Percentiles rank a stretch among this genome's conserved stretches.
These are phyloP conservation scores for Furnarius figulus DNA, from an alignment of 2,113 vertebrate species.

Conservation along the genomic window DNA sequence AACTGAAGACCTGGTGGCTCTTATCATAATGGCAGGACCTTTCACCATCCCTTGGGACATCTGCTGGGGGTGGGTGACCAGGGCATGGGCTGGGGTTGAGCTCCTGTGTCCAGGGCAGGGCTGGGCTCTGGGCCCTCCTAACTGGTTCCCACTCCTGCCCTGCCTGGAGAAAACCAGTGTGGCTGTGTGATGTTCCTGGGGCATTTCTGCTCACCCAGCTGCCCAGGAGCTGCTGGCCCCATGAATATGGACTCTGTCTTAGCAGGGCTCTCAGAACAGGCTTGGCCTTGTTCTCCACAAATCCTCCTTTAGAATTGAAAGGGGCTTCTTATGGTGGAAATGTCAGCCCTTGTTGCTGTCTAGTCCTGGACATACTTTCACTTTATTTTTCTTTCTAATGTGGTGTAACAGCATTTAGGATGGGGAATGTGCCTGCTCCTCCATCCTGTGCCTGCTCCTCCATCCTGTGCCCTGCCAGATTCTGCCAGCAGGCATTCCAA, in stretches of 20 bases:
- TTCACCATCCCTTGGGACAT: not conserved
- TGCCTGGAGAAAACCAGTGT: not conserved
- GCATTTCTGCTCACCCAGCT: not conserved
- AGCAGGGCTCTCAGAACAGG: not conserved
- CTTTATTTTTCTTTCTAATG: constrained; percentile 6
- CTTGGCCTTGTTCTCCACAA: not conserved
- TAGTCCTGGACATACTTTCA: not conserved
- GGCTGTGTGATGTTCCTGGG: not conserved
- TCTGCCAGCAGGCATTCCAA: not conserved
- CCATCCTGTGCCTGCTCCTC: not conserved
- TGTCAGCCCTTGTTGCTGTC: not conserved
- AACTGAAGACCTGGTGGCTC: not conserved
- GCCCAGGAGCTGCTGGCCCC: not conserved
- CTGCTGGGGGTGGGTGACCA: rapidly evolving
- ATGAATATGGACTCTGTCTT: not conserved
- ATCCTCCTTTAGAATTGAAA: not conserved
- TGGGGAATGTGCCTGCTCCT: not conserved
- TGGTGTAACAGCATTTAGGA: not conserved
- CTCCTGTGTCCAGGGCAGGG: not conserved
- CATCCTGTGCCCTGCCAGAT: not conserved
- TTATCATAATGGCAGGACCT: not conserved
- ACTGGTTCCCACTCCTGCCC: not conserved
- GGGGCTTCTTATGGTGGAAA: not conserved
- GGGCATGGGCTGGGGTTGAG: not conserved
- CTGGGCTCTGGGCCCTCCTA: not conserved